Evolutionary conservation across 2,888 invertebrate species (phyloP), one percentile per base, ranked within the genome.

Genomic region (Resseliella maxima): DNA sequence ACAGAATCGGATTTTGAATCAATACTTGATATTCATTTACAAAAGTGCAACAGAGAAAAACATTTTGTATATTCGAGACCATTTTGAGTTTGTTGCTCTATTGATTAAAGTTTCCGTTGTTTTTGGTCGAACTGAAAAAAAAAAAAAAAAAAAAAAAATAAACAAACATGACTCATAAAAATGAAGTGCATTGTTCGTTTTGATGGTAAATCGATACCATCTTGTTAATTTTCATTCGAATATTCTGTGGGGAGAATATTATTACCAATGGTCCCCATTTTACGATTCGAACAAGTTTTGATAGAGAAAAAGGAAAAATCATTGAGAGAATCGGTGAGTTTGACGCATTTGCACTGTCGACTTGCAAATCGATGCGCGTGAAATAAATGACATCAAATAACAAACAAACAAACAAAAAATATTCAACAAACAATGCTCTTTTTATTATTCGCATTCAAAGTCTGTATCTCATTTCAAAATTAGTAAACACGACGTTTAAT

Each of bases 401-500:
- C 59, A 27, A 27, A 59, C 27, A n/a, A 5, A 59, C 5, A 41
- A 41, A 41, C 5, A 12, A 41, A 41, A 41, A 12, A 12, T 41
- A 41, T 12, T 8, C 41, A 41, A 41, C n/a, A 41, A 41, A 5
- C 46, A 72, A 31, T 18, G 31, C 18, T 72, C 12, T 15, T 72
- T 72, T 72, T 31, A 31, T 72, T 72, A 18, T 72, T n/a, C 15
- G 31, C 31, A 72, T 72, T 72, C n/a, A 35, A 31, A 72, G 31
- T 31, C 12, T 31, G 72, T 72, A 72, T 72, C 59, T 59, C 72
- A 72, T 72, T 72, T 31, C 72, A 72, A 72, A 59, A 72, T 72
- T 72, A 72, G 72, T 72, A 72, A 72, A 72, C 72, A 72, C 72
- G 72, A 72, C 72, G 15, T 72, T 72, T 72, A 72, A 72, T 72